phyloP scores from a whole-genome alignment of 2,797 vertebrate species.

The Mus spretus region DNA sequence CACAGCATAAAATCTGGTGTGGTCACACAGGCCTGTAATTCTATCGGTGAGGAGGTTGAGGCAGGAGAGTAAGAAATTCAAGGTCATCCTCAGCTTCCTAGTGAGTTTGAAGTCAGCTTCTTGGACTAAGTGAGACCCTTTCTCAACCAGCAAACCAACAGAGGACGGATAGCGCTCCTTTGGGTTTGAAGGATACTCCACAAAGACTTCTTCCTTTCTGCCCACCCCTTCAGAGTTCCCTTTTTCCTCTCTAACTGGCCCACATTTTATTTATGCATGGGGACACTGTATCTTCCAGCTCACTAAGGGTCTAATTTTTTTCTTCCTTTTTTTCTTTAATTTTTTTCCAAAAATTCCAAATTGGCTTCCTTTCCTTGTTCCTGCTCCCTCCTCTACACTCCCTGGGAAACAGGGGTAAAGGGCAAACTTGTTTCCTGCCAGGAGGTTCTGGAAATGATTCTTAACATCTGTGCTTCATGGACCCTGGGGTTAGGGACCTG shows the following conservation, averaged over 20 bases:
- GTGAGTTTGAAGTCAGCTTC: background rate
- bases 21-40: background rate
- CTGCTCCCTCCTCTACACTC: background rate
- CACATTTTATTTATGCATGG: background rate
- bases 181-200: background rate
- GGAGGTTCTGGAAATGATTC: background rate
- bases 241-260: background rate
- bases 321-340: background rate
- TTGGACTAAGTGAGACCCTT: background rate
- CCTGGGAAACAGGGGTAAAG: background rate
- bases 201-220: background rate
- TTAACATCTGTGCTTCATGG: background rate
- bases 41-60: background rate
- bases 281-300: background rate
- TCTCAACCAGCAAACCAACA: background rate
- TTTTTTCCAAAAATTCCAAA: background rate
- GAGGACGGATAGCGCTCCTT: background rate
- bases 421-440: background rate
- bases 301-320: background rate
- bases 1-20: background rate
- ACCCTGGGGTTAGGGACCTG: background rate
- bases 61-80: background rate
- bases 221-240: background rate
- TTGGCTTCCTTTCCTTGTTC: background rate
- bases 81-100: background rate